Base-by-base conservation (phyloP, 2,113 vertebrate species). In the Esox niger region DNA sequence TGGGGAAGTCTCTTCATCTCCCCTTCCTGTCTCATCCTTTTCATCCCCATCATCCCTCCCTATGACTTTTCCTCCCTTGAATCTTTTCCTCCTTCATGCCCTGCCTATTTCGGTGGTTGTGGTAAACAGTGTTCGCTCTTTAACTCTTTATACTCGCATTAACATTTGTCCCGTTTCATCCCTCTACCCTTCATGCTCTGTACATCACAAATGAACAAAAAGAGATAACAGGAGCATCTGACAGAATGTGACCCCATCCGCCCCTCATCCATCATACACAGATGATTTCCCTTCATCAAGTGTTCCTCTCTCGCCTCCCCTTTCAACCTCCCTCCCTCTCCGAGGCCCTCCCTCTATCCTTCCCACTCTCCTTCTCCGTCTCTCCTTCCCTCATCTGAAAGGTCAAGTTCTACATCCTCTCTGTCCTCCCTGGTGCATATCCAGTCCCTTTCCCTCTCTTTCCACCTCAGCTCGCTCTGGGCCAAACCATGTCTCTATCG, bases 161-260 rank as follows among this genome's bases (percentile, higher is more conserved):
- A 13, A 47, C 32, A 29, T 31, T 15, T 23, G 7, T 38, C 20
- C 35, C 60, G 3, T 25, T 15, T 27, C 56, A 13, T 4, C 17
- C 57, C 38, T 25, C 33, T 13, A 17, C 38, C 25, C 23, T 64
- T 38, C 11, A 15, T 27, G 21, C 38, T 49, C 62, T 25, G 13
- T 43, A 35, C 25, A 32, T 60, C 29, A 60, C 57, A 60, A 6
- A 27, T 82, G 58, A 25, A 27, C 70, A 70, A 56, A 66, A n/a
- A n/a, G n/a, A 75, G 73, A 81, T 77, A 87, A 88, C 80, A 75
- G 70, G 52, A 81, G 84, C 79, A 79, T 81, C 81, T 85, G 82
- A 87, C 82, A 81, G 74, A 83, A 64, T 81, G 78, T 64, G 72
- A 75, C 74, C 79, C 80, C 78, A 79, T 82, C 79, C 81, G 78